phyloP scores from a whole-genome alignment of 2,888 invertebrate species.

The Dyspetes luteomarginatus region DNA sequence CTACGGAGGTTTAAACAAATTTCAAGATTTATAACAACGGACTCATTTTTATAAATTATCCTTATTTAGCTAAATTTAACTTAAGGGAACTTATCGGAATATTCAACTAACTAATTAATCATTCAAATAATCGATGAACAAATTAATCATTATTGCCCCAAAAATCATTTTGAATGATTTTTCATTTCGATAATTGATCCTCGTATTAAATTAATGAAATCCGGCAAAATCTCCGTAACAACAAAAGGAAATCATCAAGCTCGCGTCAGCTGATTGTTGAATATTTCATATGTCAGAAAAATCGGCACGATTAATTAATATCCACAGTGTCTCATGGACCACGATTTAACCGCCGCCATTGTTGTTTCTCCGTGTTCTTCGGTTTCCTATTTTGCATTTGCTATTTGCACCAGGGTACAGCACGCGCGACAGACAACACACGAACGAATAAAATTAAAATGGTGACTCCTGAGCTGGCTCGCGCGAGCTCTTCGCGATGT shows the following conservation, averaged over 20 bases:
- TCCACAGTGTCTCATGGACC: slow-evolving; percentile 24
- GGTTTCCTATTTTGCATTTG: slow-evolving; percentile 5
- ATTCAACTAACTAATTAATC: too few relatives aligned
- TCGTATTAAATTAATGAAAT: neutral
- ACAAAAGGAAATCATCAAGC: neutral
- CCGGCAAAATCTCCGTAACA: neutral
- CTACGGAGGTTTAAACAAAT: too few relatives aligned
- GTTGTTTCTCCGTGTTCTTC: slow-evolving; percentile 17
- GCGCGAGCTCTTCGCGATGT: too few relatives aligned
- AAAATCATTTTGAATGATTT: neutral
- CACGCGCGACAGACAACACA: slow-evolving; percentile 30
- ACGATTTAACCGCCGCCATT: slow-evolving; percentile 18
- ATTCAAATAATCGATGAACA: too few relatives aligned
- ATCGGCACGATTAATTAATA: slow-evolving; percentile 46
- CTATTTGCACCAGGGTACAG: neutral
- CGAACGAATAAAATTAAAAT: slow-evolving; percentile 63
- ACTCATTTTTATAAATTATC: too few relatives aligned
- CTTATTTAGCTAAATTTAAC: too few relatives aligned
- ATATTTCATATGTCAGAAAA: slow-evolving; percentile 24
- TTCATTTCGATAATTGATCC: neutral
- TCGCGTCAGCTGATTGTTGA: slow-evolving; percentile 30
- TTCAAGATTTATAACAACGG: too few relatives aligned
- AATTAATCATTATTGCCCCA: neutral
- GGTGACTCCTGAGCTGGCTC: too few relatives aligned
- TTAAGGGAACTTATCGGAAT: too few relatives aligned